phyloP scores from a whole-genome alignment of 2,113 vertebrate genomes.

The Rhagologus leucostigma region DNA sequence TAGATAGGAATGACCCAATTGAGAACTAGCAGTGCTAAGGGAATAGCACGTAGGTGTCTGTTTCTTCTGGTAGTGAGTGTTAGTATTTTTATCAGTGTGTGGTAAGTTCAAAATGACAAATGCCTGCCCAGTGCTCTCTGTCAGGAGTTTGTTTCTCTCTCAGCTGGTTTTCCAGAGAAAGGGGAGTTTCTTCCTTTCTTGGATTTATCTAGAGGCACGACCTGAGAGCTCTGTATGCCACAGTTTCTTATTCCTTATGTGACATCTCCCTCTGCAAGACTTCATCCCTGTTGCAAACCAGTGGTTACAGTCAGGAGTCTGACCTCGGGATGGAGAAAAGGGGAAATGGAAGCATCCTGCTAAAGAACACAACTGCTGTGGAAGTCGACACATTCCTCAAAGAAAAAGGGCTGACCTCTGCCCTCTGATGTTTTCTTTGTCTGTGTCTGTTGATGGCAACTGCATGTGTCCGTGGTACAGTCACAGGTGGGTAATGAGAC shows the following conservation, averaged over 20 bases:
- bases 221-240: neutral
- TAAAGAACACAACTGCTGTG: neutral
- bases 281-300: neutral
- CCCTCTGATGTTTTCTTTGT: neutral
- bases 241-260: neutral
- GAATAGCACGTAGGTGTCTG: neutral
- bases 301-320: neutral
- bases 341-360: neutral
- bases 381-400: neutral
- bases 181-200: neutral
- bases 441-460: neutral
- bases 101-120: neutral
- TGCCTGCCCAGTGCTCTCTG: neutral
- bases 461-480: neutral
- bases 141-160: neutral
- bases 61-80: constrained; percentile 22
- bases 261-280: neutral
- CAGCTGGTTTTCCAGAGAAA: neutral
- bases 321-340: neutral
- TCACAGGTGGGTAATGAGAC: neutral
- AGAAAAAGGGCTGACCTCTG: neutral
- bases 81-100: constrained; percentile 1
- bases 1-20: neutral
- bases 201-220: neutral
- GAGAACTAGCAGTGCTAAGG: neutral